Base-by-base conservation (phyloP, 2,797 vertebrate genomes). In the Holocentrus rufus region DNA sequence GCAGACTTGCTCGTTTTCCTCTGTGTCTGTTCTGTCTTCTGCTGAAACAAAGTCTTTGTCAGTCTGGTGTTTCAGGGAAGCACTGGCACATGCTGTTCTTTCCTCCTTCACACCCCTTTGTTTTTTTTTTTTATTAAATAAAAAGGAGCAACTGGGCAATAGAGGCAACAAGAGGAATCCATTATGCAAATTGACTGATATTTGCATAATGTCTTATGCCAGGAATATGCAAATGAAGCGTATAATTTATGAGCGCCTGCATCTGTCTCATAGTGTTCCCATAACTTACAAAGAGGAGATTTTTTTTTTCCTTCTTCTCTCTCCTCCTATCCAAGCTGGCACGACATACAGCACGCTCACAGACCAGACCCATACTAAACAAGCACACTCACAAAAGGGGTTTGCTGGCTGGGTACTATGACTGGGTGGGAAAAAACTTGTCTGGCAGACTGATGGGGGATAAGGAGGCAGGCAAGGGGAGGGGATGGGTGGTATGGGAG, bases 161-260 rank as follows among this genome's bases (percentile, higher is more conserved):
- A 93, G 94, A 94, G 95, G 94, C 95, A 96, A 96, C 92, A 94
- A 95, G 93, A 95, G 93, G 94, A 97, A 96, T 95, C 95, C 95
- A 98, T 98, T 98, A 97, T 98, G 96, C 95, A 98, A 96, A 97
- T 96, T 75, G 77, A 1, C 68, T 74, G 23, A 80, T 90, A 96
- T 99, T 98, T 98, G 96, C 97, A 98, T 98, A 97, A 97, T 96
- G 95, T 95, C 93, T 96, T 95, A 94, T 95, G 94, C 95, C 93
- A 94, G 89, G 94, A 90, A 95, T 96, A 99, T 98, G 97, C 95
- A 99, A 98, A 99, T 96, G 80, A 93, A 74, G 74, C 91, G 90
- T 96, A 96, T 98, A 97, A 98, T 98, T 97, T 98, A 98, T 96
- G 95, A 97, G 94, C 92, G 93, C 94, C 92, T 93, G 92, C 88